Conservation (phyloP, 2,797 vertebrate species). For the Gouania willdenowi region DNA sequence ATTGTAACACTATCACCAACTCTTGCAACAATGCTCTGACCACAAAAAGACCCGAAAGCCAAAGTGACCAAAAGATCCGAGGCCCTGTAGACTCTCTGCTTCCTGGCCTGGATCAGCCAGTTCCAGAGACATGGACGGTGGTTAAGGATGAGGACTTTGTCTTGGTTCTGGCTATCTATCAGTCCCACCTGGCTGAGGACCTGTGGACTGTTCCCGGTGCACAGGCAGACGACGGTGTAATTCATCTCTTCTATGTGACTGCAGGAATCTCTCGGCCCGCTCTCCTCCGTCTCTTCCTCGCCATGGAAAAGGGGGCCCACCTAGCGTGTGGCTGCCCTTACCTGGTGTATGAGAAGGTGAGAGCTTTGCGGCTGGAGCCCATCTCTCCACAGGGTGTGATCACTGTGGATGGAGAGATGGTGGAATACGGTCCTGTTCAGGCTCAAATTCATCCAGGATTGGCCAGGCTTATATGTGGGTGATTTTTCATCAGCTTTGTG, state of each 20-base stretch:
- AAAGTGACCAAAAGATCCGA: conserved; percentile 8
- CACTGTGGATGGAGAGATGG: conserved; percentile 86
- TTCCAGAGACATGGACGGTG: conserved; percentile 84
- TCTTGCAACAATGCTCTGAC: conserved; percentile 45
- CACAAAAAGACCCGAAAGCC: conserved; percentile 22
- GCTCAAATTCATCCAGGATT: conserved; percentile 83
- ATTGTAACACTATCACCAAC: conserved; percentile 53
- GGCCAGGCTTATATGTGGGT: conserved; percentile 76
- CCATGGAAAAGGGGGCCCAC: conserved; percentile 89
- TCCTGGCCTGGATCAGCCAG: conserved; percentile 77
- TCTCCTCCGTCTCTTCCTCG: conserved; percentile 86
- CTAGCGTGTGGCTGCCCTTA: conserved; percentile 80
- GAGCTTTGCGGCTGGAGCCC: conserved; percentile 87
- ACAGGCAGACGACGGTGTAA: conserved; percentile 70
- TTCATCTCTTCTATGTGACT: conserved; percentile 87
- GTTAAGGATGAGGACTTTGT: conserved; percentile 87
- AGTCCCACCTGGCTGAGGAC: conserved; percentile 88
- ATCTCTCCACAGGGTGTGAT: conserved; percentile 74
- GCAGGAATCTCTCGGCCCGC: conserved; percentile 82
- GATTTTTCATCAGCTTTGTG: conserved; percentile 23
- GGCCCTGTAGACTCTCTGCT: conserved; percentile 74
- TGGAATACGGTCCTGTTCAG: conserved; percentile 84
- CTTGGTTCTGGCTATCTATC: conserved; percentile 84
- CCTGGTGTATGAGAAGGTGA: conserved; percentile 78
- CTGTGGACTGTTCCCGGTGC: conserved; percentile 79